Evolutionary conservation across 2,797 vertebrate genomes (phyloP).

Genomic region (Oceanodroma leucorhoa): DNA sequence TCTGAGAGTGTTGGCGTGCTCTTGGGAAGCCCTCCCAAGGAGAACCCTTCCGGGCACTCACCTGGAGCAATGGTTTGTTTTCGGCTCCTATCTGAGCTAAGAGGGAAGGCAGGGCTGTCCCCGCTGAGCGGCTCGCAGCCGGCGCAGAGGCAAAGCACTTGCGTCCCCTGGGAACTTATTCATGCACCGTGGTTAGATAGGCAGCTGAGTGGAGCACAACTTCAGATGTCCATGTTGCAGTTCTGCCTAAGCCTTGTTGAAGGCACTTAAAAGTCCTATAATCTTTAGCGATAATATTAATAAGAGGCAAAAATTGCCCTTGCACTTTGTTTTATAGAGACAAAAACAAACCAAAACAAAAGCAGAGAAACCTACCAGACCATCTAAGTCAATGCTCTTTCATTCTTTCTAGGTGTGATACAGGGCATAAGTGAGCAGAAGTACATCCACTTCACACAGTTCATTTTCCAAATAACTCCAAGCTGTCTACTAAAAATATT

Average conservation of each 20-base stretch:
- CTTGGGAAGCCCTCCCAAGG: neutral
- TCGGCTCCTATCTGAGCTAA: neutral
- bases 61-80: neutral
- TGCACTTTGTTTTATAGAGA: neutral
- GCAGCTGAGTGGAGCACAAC: neutral
- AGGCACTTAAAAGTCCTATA: neutral
- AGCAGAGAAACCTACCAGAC: neutral
- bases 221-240: neutral
- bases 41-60: neutral
- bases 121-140: rapidly evolving
- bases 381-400: neutral
- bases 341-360: neutral
- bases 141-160: rapidly evolving
- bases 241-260: neutral
- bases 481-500: neutral
- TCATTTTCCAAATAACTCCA: neutral
- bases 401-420: neutral
- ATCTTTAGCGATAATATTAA: neutral
- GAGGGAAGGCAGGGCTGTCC: neutral
- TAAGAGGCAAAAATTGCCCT: neutral
- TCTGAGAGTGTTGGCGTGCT: neutral
- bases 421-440: neutral
- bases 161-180: rapidly evolving
- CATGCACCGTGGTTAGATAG: neutral
- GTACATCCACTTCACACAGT: neutral